Evolutionary conservation across 2,888 invertebrate species (phyloP).

Genomic region (Metalampra italica): DNA sequence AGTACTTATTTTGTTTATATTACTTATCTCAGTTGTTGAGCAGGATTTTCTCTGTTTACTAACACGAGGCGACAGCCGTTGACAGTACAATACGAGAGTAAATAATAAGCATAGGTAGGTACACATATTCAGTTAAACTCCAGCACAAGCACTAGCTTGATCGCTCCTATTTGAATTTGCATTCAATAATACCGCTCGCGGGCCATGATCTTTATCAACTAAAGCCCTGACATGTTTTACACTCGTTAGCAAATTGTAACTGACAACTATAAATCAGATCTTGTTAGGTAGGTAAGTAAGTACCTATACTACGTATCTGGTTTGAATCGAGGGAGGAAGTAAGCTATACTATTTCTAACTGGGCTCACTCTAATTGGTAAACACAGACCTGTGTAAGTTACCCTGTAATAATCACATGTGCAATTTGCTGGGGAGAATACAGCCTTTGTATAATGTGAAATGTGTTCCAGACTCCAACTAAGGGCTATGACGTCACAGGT

Average conservation of each 20-base stretch:
- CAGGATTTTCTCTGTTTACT: constrained; percentile 31
- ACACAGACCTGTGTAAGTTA: constrained; percentile 14
- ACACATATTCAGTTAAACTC: constrained; percentile 45
- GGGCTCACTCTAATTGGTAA: constrained; percentile 28
- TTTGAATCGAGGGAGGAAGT: constrained; percentile 28
- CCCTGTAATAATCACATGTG: constrained; percentile 15
- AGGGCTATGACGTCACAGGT: constrained; percentile 47
- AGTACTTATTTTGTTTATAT: too few species aligned
- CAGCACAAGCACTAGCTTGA: constrained; percentile 29
- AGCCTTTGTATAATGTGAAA: not conserved
- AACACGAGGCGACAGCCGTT: constrained; percentile 29
- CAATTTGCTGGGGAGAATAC: constrained; percentile 16
- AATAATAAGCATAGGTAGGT: constrained; percentile 62
- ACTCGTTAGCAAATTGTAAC: constrained; percentile 70
- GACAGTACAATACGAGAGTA: constrained; percentile 61
- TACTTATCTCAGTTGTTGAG: too few species aligned
- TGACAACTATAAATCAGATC: constrained; percentile 59
- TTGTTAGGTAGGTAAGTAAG: too few species aligned
- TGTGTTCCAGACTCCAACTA: not conserved
- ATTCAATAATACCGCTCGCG: constrained; percentile 57
- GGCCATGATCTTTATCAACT: constrained; percentile 60
- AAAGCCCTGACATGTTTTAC: constrained; percentile 56
- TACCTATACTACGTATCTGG: constrained; percentile 28
- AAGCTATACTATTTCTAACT: constrained; percentile 32
- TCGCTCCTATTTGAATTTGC: constrained; percentile 53